These are phyloP conservation scores for Sepiola atlantica DNA, from an alignment of 2,888 invertebrate genomes.

Conservation along the genomic window DNA sequence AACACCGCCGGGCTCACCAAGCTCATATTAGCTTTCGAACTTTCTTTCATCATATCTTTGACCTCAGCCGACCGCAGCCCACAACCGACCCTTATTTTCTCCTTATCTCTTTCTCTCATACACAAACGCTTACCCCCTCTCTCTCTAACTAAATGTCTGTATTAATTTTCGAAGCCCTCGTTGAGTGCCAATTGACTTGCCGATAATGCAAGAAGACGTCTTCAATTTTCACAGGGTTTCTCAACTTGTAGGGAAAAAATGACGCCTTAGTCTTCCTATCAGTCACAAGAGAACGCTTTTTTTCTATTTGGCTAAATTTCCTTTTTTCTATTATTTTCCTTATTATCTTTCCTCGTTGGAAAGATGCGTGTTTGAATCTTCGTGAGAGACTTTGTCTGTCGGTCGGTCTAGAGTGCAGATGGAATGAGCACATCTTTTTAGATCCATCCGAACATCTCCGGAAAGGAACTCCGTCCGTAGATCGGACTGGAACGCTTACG, in stretches of 20 bases:
- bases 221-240: not conserved
- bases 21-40: not conserved
- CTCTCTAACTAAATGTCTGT: not conserved
- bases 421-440: too few relatives aligned
- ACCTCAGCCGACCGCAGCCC: not conserved
- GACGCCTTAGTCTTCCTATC: not conserved
- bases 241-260: not conserved
- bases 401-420: too few relatives aligned
- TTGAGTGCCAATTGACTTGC: not conserved
- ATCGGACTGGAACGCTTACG: too few relatives aligned
- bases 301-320: not conserved
- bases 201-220: not conserved
- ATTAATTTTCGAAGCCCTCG: not conserved
- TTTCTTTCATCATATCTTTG: not conserved
- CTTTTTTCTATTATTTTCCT: not conserved
- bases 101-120: too few relatives aligned
- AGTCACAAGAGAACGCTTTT: not conserved
- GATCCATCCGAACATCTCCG: too few relatives aligned
- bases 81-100: too few relatives aligned
- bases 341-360: not conserved
- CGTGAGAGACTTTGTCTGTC: too few relatives aligned
- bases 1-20: not conserved
- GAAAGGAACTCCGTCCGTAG: too few relatives aligned
- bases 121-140: too few relatives aligned
- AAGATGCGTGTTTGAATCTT: too few relatives aligned